Evolutionary conservation across 1,140 invertebrate species (phyloP), one percentile per base, ranked within the genome.

Genomic region (Brachionus plicatilis): DNA sequence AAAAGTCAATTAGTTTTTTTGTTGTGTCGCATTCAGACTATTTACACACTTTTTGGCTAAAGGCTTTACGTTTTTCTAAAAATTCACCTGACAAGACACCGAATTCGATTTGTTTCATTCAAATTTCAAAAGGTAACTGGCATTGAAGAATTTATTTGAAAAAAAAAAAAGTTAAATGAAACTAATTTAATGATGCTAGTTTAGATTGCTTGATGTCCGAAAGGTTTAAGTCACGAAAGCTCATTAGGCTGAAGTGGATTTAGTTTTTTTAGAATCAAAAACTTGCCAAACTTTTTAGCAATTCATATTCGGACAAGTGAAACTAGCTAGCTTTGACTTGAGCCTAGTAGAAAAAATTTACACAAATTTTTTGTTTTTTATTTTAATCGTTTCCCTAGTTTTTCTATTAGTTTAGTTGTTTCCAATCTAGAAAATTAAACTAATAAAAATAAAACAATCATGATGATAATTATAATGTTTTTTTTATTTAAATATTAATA

Each of bases 391-490:
- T 60, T 60, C 53, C 20, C 53, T 60, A 60, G 53, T 60, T 20
- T 60, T 60, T 60, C 20, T 43, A 20, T 43, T 72, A 43, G 17
- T 43, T 20, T 72, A 72, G 37, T 72, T 72, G 68, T 72, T 72
- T 68, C 33, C 37, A 20, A 76, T 37, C 43, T 37, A 50, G 24
- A 27, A 76, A 76, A 76, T 76, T 76, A 76, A 76, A 50, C 72
- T 76, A 76, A 76, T 76, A 76, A 50, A 24, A 76, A 76, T 76
- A 76, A 76, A 50, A 76, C 14, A 76, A 76, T 76, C 72, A 76
- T 76, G 72, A 76, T 76, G 72, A 76, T 76, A 47, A 76, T 76
- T 76, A 11, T 76, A 76, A 76, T 76, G 72, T 76, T 76, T 76
- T 76, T 76, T 76, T 76, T 76, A 76, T 76, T 76, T 76, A 76